Percentiles rank a stretch among this genome's conserved stretches.
These are phyloP conservation scores for Pteropus alecto DNA, from an alignment of 2,113 vertebrate species.

Conservation along the genomic window DNA sequence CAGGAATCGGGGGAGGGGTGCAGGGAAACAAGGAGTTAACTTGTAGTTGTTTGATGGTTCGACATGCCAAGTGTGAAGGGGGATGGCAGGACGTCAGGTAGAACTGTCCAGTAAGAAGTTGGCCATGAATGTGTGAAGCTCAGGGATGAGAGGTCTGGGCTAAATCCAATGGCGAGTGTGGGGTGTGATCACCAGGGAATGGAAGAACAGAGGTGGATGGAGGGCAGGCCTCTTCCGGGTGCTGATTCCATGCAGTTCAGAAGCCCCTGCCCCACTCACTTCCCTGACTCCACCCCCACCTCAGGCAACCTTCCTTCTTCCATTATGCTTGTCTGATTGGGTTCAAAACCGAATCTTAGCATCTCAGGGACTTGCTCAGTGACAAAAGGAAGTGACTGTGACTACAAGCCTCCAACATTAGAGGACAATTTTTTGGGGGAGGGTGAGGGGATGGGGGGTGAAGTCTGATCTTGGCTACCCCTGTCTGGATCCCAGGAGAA, in stretches of 20 bases:
- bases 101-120: neutral
- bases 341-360: neutral
- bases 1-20: no score
- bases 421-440: neutral
- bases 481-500: neutral
- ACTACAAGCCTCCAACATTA: neutral
- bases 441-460: no score
- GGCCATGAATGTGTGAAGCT: neutral
- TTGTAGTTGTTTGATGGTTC: neutral
- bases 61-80: neutral
- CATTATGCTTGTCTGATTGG: neutral
- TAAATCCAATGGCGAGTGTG: neutral
- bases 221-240: fast-evolving
- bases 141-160: neutral
- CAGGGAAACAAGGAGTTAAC: neutral
- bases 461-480: no score
- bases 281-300: no score
- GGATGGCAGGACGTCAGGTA: neutral
- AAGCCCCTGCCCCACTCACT: neutral
- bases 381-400: neutral
- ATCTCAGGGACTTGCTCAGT: neutral
- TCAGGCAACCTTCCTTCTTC: neutral
- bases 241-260: neutral
- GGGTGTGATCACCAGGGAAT: neutral
- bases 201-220: neutral